A percentile compares a stretch with the other conserved stretches of the same genome.
Conservation (phyloP, 23 tunicate genomes). For the Trididemnum nubilum region DNA sequence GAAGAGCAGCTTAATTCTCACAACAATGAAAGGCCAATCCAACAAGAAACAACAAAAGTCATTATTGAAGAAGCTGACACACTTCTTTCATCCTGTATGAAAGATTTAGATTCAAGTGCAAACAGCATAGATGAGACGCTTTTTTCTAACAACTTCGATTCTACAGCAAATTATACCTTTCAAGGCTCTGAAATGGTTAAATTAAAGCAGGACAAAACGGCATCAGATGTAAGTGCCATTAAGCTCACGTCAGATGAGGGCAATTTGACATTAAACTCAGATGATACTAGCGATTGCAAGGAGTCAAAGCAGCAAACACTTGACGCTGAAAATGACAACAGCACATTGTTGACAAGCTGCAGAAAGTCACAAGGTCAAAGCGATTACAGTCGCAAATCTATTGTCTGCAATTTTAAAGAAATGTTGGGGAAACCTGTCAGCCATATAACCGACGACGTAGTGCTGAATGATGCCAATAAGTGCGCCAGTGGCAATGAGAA, state of each 20-base stretch:
- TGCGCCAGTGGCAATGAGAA: not conserved
- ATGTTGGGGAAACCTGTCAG: too few relatives aligned
- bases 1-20: too few relatives aligned
- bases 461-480: slow-evolving; percentile 5
- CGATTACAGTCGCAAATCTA: not conserved
- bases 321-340: not conserved
- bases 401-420: not conserved
- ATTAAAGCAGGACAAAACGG: not conserved
- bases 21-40: not conserved
- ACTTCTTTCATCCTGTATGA: not conserved
- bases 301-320: not conserved
- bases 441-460: not conserved
- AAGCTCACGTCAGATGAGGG: not conserved
- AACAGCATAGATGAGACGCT: not conserved
- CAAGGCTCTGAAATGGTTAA: not conserved
- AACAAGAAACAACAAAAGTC: not conserved
- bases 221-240: not conserved
- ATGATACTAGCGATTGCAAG: not conserved
- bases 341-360: not conserved
- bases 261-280: not conserved
- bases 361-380: not conserved
- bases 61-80: not conserved
- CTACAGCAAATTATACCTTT: not conserved
- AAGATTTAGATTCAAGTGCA: not conserved
- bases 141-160: not conserved